Percentiles rank a stretch among this genome's conserved stretches.
Evolutionary conservation across 2,888 invertebrate species (phyloP).

Genomic region (Anodontia alba): DNA sequence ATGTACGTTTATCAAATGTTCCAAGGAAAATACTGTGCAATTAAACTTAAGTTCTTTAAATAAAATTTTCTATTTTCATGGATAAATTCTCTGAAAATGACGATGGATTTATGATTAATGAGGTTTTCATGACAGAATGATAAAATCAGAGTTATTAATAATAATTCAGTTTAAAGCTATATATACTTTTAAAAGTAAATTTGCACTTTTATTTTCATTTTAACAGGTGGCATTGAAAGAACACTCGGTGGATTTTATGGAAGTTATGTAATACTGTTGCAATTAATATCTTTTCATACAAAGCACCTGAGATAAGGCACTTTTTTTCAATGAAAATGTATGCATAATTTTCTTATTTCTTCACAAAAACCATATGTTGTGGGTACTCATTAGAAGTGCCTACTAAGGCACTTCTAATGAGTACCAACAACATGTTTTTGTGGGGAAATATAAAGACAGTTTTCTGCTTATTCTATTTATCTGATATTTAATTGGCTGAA

Average conservation of each 20-base stretch:
- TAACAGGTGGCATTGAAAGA: neutral
- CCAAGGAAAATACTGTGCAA: neutral
- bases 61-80: neutral
- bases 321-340: no score
- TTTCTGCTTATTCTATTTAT: no score
- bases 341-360: no score
- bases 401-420: no score
- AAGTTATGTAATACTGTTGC: no score
- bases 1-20: slow-evolving; percentile 14
- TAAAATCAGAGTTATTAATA: neutral
- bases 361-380: no score
- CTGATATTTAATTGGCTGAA: no score
- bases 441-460: no score
- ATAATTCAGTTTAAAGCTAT: neutral
- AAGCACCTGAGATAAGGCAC: no score
- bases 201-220: neutral
- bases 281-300: no score
- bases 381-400: no score
- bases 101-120: neutral
- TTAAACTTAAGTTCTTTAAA: slow-evolving; percentile 1
- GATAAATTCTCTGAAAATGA: neutral
- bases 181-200: neutral
- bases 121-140: neutral
- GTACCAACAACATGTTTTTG: no score
- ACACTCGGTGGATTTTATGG: neutral